These are phyloP conservation scores for Empidonax alnorum DNA, from an alignment of 2,113 vertebrate species.

Conservation along the genomic window DNA sequence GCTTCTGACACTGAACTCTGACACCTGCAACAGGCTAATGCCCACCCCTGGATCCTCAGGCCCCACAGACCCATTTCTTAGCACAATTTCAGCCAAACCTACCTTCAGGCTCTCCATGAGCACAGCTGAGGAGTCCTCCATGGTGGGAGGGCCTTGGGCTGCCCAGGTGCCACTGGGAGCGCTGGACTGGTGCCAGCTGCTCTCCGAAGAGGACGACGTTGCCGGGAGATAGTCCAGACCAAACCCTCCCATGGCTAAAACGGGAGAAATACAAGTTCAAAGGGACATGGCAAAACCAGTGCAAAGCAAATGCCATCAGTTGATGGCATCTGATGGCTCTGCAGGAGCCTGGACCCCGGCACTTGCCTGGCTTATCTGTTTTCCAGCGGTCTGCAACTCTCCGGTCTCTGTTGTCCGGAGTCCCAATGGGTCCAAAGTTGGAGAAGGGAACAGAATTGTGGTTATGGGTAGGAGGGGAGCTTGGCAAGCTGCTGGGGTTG, in stretches of 20 bases:
- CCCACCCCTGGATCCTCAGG: background rate
- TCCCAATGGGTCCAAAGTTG: slow-evolving; percentile 96
- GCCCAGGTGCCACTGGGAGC: slow-evolving; percentile 86
- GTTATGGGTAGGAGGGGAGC: slow-evolving; percentile 96
- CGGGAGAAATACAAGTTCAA: background rate
- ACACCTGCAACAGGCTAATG: accelerated
- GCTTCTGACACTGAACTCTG: background rate
- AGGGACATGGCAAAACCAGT: background rate
- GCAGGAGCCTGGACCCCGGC: background rate
- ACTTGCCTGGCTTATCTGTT: slow-evolving; percentile 89
- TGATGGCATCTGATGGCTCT: background rate
- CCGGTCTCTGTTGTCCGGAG: slow-evolving; percentile 93
- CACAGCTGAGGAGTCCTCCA: slow-evolving; percentile 94
- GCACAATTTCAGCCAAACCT: background rate
- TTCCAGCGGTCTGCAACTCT: slow-evolving; percentile 93
- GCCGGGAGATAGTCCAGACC: slow-evolving; percentile 94
- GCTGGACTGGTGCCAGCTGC: slow-evolving; percentile 89
- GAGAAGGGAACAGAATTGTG: slow-evolving; percentile 91
- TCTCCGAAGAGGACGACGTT: slow-evolving; percentile 82
- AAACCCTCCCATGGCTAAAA: slow-evolving; percentile 86
- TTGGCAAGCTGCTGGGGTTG: slow-evolving; percentile 97
- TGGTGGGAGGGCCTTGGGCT: slow-evolving; percentile 82
- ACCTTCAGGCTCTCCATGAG: slow-evolving; percentile 98
- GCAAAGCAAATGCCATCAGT: background rate
- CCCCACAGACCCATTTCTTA: accelerated